A percentile compares a stretch with the other conserved stretches of the same genome.
Evolutionary conservation across 2,113 vertebrate species (phyloP).

Genomic region (Indicator maculatus): DNA sequence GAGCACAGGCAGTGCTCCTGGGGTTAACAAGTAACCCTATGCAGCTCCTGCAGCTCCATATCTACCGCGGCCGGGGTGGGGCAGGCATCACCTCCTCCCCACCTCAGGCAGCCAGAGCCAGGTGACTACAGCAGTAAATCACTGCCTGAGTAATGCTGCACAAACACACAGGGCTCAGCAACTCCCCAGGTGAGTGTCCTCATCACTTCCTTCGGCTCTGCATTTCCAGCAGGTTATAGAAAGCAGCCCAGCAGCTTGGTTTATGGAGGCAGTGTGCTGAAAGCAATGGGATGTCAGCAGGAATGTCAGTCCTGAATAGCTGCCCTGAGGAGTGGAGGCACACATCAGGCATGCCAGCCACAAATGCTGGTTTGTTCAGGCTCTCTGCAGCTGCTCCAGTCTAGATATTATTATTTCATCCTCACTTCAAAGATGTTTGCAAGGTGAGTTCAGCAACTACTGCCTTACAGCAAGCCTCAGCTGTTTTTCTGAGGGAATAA

Average conservation of each 20-base stretch:
- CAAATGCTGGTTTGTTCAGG: background rate
- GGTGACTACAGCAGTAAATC: conserved; percentile 73
- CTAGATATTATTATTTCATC: background rate
- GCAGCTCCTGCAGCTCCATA: conserved; percentile 62
- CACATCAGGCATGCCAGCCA: background rate
- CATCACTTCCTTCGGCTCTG: conserved; percentile 56
- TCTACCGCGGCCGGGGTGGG: conserved; percentile 67
- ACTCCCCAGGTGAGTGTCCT: conserved; percentile 38
- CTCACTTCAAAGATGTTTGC: background rate
- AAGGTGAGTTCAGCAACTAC: background rate
- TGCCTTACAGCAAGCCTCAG: background rate
- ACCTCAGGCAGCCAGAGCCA: conserved; percentile 67
- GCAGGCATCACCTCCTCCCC: conserved; percentile 73
- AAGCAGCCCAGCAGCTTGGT: fast-evolving
- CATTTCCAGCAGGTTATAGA: conserved; percentile 19
- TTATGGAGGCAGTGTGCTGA: background rate
- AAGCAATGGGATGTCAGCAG: background rate
- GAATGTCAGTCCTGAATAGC: background rate
- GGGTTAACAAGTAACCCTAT: conserved; percentile 63
- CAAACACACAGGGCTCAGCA: conserved; percentile 45
- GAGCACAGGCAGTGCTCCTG: conserved; percentile 29
- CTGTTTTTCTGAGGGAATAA: background rate
- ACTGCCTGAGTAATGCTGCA: conserved; percentile 83
- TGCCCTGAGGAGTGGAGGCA: background rate
- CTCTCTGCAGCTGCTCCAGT: background rate